phyloP scores from a whole-genome alignment of 2,888 invertebrate species.

The Matsumyia berberina region DNA sequence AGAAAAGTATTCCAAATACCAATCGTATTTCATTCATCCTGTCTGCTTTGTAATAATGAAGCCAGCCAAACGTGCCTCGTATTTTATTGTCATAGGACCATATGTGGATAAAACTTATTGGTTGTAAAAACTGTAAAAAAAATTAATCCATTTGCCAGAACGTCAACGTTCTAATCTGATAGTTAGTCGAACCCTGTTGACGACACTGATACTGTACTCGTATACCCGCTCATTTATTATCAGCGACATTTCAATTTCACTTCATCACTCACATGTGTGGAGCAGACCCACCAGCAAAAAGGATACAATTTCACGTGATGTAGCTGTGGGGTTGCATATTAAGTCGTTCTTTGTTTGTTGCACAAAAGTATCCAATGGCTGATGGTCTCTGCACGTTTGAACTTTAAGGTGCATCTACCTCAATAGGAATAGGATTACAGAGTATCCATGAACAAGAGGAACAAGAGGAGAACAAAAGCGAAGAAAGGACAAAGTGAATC shows the following conservation, averaged over 20 bases:
- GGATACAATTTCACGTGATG: background rate
- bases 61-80: conserved; percentile 4
- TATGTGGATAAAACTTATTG: background rate
- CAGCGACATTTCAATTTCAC: background rate
- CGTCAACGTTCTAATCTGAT: background rate
- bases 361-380: background rate
- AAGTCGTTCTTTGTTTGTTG: background rate
- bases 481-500: background rate
- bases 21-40: conserved; percentile 1
- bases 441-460: too few species aligned
- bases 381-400: background rate
- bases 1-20: conserved; percentile 2
- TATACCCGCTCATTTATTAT: background rate
- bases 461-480: too few species aligned
- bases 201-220: background rate
- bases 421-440: background rate
- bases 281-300: background rate
- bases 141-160: background rate
- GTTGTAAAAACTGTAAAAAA: background rate
- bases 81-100: conserved; percentile 23
- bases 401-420: conserved; percentile 9
- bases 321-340: background rate
- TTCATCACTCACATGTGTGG: background rate
- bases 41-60: conserved; percentile 5
- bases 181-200: background rate